Evolutionary conservation across 2,113 vertebrate species (phyloP).

Genomic region (Chionis minor): DNA sequence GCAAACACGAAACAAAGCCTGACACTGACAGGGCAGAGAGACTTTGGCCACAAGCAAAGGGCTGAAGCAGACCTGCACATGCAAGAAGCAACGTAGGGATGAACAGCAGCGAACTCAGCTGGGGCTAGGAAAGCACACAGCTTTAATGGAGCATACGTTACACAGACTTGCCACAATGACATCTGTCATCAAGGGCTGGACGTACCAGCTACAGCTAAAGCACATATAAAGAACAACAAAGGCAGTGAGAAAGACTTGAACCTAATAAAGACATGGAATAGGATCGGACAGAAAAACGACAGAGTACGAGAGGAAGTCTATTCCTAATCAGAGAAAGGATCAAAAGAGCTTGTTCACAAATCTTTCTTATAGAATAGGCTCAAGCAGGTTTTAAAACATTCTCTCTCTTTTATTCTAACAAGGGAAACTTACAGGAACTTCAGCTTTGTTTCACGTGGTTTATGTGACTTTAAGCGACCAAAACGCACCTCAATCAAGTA

Average conservation of each 20-base stretch:
- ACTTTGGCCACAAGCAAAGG: neutral
- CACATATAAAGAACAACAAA: neutral
- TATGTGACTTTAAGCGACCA: neutral
- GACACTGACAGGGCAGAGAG: neutral
- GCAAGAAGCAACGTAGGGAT: neutral
- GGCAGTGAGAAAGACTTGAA: neutral
- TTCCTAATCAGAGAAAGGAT: neutral
- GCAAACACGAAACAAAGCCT: neutral
- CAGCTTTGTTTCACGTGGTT: neutral
- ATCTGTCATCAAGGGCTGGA: neutral
- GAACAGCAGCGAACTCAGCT: neutral
- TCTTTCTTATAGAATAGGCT: neutral
- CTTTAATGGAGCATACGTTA: neutral
- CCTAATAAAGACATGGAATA: neutral
- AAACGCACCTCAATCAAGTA: neutral
- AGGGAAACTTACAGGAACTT: neutral
- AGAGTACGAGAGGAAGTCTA: neutral
- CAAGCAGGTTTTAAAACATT: neutral
- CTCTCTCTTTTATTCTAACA: neutral
- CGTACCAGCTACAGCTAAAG: neutral
- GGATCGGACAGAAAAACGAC: neutral
- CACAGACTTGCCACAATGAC: neutral
- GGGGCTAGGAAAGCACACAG: neutral
- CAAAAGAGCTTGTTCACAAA: neutral
- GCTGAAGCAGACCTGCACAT: neutral